Percentiles rank a stretch among this genome's conserved stretches.
phyloP scores from a whole-genome alignment of 2,888 invertebrate species.

The Aromia moschata region DNA sequence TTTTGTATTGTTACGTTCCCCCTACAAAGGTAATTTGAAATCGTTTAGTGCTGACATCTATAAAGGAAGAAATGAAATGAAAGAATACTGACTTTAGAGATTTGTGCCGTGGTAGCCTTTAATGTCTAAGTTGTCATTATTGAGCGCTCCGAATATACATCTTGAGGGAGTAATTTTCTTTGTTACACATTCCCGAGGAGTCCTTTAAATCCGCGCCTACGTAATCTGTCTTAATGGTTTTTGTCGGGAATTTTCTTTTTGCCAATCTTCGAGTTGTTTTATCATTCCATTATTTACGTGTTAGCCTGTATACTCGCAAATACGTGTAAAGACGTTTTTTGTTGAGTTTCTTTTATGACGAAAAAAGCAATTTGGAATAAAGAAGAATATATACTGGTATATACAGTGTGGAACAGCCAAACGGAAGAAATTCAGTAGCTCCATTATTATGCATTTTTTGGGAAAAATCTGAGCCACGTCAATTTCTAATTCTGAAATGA shows the following conservation, averaged over 20 bases:
- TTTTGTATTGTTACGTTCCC: slow-evolving; percentile 17
- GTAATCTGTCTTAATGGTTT: slow-evolving; percentile 41
- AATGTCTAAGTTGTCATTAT: slow-evolving; percentile 16
- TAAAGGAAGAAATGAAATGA: slow-evolving; percentile 21
- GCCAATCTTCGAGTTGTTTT: not conserved
- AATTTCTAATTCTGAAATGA: too few relatives aligned
- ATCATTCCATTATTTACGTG: not conserved
- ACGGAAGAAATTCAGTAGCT: too few relatives aligned
- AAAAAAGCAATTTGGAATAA: too few relatives aligned
- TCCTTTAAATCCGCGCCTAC: slow-evolving; percentile 50
- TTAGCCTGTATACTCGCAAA: slow-evolving; percentile 9
- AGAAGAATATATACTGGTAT: too few relatives aligned
- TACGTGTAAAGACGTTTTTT: too few relatives aligned
- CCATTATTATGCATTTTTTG: too few relatives aligned
- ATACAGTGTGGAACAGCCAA: too few relatives aligned
- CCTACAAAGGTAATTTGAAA: slow-evolving; percentile 24
- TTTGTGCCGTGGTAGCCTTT: slow-evolving; percentile 11
- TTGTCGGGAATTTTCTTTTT: slow-evolving; percentile 1
- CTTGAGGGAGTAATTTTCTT: slow-evolving; percentile 52
- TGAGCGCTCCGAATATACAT: slow-evolving; percentile 7
- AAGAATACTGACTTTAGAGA: slow-evolving; percentile 18
- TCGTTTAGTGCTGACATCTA: slow-evolving; percentile 25
- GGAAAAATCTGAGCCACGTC: too few relatives aligned
- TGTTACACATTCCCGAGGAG: slow-evolving; percentile 51
- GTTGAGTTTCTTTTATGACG: too few relatives aligned